Evolutionary conservation across 2,113 vertebrate genomes (phyloP).

Genomic region (Trochalopteron elliotii): DNA sequence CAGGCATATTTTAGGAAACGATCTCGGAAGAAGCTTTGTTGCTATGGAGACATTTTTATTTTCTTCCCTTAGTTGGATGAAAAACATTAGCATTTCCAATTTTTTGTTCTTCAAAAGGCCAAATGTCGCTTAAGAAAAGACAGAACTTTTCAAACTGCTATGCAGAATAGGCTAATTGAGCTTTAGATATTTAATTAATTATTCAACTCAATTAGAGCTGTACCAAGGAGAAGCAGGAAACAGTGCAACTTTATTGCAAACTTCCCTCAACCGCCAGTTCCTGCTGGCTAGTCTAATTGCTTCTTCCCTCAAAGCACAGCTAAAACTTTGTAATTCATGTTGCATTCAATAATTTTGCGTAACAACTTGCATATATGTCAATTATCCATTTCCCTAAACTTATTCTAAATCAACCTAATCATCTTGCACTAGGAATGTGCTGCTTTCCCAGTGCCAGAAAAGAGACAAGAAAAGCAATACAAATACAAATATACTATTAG

Average conservation of each 20-base stretch:
- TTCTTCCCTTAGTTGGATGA: constrained; percentile 75
- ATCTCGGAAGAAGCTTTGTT: constrained; percentile 86
- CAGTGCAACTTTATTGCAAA: not conserved
- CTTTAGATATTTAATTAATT: constrained; percentile 58
- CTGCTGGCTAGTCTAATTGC: not conserved
- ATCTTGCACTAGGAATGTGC: not conserved
- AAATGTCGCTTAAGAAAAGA: constrained; percentile 73
- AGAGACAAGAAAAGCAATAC: not conserved
- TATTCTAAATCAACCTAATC: not conserved
- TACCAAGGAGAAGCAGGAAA: not conserved
- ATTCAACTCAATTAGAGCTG: constrained; percentile 63
- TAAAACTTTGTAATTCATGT: constrained; percentile 23
- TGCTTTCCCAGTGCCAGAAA: not conserved
- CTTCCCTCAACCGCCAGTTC: constrained; percentile 13
- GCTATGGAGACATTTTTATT: constrained; percentile 86
- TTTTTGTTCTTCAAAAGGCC: constrained; percentile 83
- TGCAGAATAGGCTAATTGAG: constrained; percentile 57
- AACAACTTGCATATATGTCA: not conserved
- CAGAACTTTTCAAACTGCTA: constrained; percentile 63
- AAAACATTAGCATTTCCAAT: constrained; percentile 83
- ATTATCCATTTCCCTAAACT: not conserved
- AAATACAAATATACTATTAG: not conserved
- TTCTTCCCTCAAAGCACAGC: not conserved
- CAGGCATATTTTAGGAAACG: constrained; percentile 83
- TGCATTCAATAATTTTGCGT: not conserved